Evolutionary conservation across 2,888 invertebrate genomes (phyloP).

Genomic region (Lasioglossum zephyrum): DNA sequence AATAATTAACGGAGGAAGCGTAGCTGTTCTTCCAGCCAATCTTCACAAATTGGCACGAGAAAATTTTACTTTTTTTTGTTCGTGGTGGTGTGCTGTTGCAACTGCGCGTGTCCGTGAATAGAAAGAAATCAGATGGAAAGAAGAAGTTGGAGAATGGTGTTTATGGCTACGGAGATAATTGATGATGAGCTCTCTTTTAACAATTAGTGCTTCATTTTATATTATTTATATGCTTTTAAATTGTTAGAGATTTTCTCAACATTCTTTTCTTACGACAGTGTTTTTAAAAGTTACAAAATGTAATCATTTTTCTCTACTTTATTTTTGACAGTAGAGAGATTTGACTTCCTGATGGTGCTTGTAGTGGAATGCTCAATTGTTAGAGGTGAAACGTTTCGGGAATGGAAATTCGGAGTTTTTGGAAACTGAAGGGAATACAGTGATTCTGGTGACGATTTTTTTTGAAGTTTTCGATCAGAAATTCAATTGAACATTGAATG

Average conservation of each 20-base stretch:
- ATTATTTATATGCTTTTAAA: background rate
- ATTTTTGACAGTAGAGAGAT: no score
- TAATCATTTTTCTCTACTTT: no score
- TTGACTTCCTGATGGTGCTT: no score
- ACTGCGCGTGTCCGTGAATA: background rate
- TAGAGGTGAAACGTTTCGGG: no score
- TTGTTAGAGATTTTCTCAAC: background rate
- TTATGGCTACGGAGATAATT: background rate
- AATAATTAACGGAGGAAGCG: background rate
- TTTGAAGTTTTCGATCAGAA: background rate
- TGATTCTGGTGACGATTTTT: background rate
- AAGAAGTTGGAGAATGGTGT: conserved; percentile 8
- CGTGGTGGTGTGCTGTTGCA: background rate
- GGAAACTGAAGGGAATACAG: background rate
- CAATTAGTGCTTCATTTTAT: background rate
- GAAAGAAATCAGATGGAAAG: background rate
- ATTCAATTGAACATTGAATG: background rate
- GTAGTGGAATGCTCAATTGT: no score
- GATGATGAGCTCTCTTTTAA: background rate
- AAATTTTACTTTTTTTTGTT: background rate
- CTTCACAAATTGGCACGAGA: background rate
- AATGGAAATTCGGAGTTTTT: background rate
- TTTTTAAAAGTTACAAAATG: background rate
- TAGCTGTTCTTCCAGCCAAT: background rate
- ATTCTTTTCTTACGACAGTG: background rate